phyloP scores from a whole-genome alignment of 2,113 vertebrate genomes.

The Ciconia boyciana region DNA sequence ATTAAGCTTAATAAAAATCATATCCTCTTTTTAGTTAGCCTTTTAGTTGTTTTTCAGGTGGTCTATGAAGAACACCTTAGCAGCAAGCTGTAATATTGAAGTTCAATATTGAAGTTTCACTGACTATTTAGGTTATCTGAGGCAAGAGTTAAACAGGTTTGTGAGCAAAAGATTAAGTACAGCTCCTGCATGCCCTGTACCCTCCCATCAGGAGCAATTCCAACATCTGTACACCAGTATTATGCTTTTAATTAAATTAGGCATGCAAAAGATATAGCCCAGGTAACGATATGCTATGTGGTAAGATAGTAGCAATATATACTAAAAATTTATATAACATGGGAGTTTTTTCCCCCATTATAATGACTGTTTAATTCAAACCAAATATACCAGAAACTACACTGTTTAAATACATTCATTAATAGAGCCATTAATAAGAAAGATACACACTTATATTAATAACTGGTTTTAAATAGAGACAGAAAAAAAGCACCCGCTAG shows the following conservation, averaged over 20 bases:
- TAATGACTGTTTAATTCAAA: background rate
- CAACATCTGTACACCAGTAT: background rate
- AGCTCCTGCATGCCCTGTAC: background rate
- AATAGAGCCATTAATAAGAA: background rate
- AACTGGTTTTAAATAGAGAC: background rate
- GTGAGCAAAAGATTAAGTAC: background rate
- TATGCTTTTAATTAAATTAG: background rate
- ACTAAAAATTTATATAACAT: background rate
- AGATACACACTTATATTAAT: background rate
- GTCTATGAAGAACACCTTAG: background rate
- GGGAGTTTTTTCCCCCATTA: background rate
- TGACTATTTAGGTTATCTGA: background rate
- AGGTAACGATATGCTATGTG: background rate
- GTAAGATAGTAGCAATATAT: background rate
- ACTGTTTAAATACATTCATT: background rate
- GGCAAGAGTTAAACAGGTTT: background rate
- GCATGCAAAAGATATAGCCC: background rate
- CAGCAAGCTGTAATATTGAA: background rate
- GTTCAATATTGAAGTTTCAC: background rate
- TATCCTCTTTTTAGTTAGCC: background rate
- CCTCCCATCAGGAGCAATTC: background rate
- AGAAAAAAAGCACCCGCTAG: background rate
- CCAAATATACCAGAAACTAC: background rate
- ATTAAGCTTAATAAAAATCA: background rate
- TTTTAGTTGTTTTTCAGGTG: background rate